These are phyloP conservation scores for Leptarthrus brevirostris DNA, from an alignment of 2,888 invertebrate species.

Conservation along the genomic window DNA sequence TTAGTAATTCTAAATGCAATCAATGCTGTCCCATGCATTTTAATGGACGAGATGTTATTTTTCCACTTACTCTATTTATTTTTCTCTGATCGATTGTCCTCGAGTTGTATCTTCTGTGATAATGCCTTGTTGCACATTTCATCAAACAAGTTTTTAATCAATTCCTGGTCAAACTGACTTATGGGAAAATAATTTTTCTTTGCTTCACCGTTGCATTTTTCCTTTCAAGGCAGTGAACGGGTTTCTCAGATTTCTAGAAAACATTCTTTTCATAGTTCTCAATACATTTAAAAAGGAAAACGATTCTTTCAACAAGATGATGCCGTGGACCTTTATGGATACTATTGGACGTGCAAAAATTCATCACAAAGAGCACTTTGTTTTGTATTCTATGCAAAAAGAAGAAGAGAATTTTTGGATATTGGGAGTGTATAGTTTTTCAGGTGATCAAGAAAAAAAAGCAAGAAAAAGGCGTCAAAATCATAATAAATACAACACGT, in stretches of 20 bases:
- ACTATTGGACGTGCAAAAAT: slow-evolving; percentile 5
- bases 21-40: slow-evolving; percentile 64
- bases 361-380: not conserved
- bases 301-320: slow-evolving; percentile 2
- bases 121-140: slow-evolving; percentile 37
- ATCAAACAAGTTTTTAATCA: slow-evolving; percentile 48
- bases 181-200: slow-evolving; percentile 46
- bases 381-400: not conserved
- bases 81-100: slow-evolving; percentile 32
- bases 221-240: slow-evolving; percentile 19
- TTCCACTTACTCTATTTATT: slow-evolving; percentile 55
- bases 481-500: slow-evolving; percentile 43
- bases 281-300: slow-evolving; percentile 24
- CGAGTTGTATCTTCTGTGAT: slow-evolving; percentile 18
- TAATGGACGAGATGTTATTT: slow-evolving; percentile 60
- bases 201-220: slow-evolving; percentile 39
- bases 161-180: slow-evolving; percentile 44
- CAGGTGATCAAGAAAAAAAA: slow-evolving; percentile 1
- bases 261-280: slow-evolving; percentile 33
- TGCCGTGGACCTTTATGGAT: not conserved
- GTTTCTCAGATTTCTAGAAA: slow-evolving; percentile 32
- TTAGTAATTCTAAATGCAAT: slow-evolving; percentile 66
- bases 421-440: not conserved
- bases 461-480: slow-evolving; percentile 42
- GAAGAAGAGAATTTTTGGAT: slow-evolving; percentile 4